These are phyloP conservation scores for human DNA, from an alignment of 2,113 vertebrate genomes.

Conservation along the genomic window DNA sequence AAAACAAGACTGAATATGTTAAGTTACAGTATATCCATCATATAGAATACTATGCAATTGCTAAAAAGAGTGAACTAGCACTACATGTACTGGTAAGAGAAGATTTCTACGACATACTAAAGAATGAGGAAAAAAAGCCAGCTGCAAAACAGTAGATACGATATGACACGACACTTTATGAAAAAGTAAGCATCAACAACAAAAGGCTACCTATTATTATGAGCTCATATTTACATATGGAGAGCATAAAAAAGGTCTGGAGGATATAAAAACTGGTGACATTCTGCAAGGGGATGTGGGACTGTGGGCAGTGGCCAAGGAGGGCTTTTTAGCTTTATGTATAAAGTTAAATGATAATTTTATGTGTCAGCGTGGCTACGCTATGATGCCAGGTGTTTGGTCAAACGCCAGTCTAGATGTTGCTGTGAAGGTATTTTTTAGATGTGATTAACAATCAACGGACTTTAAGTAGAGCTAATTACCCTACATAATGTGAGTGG, in stretches of 20 bases:
- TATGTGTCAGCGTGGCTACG: not conserved
- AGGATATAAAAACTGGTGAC: not conserved
- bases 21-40: not conserved
- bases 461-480: not conserved
- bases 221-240: not conserved
- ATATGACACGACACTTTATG: not conserved
- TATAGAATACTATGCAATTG: not conserved
- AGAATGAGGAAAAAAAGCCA: not conserved
- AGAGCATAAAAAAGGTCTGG: not conserved
- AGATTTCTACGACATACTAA: not conserved
- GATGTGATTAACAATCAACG: not conserved
- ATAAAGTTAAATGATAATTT: not conserved
- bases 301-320: not conserved
- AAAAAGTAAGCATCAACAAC: conserved; percentile 32
- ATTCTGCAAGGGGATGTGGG: not conserved
- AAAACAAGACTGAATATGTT: not conserved
- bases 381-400: not conserved
- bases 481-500: not conserved
- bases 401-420: not conserved
- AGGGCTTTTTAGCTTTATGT: not conserved
- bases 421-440: not conserved
- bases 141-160: not conserved
- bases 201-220: not conserved
- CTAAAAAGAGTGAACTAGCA: not conserved
- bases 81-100: not conserved